Evolutionary conservation across 2,888 invertebrate genomes (phyloP).

Genomic region (Pollenia angustigena): DNA sequence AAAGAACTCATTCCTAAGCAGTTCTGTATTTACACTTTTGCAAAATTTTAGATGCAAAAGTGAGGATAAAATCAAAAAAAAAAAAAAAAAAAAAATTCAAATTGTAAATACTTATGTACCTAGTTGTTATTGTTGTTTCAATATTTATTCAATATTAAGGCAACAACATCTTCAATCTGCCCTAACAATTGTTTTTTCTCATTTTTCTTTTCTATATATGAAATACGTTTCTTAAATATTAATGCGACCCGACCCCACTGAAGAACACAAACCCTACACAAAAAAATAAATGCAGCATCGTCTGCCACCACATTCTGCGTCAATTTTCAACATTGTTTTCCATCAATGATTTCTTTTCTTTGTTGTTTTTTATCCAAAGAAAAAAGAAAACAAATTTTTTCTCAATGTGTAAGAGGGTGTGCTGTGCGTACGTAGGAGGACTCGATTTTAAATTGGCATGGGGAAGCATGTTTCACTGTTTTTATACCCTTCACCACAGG

Average conservation of each 20-base stretch:
- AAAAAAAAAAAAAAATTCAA: constrained; percentile 15
- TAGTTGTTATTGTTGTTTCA: constrained; percentile 6
- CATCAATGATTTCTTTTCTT: constrained; percentile 16
- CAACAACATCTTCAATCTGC: constrained; percentile 21
- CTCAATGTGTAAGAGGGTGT: background rate
- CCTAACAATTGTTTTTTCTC: background rate
- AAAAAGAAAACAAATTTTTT: constrained; percentile 29
- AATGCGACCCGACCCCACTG: constrained; percentile 26
- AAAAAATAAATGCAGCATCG: too few relatives aligned
- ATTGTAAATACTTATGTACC: background rate
- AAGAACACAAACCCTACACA: background rate
- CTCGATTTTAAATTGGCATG: too few relatives aligned
- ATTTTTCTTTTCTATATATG: background rate
- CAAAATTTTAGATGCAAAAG: background rate
- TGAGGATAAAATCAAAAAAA: background rate
- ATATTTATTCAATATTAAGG: constrained; percentile 32
- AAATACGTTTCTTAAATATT: constrained; percentile 56
- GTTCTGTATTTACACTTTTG: too few relatives aligned
- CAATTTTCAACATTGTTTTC: background rate
- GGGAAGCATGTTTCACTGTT: too few relatives aligned
- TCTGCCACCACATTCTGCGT: too few relatives aligned
- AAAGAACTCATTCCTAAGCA: too few relatives aligned
- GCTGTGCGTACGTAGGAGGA: too few relatives aligned
- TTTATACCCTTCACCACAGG: too few relatives aligned
- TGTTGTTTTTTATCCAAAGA: constrained; percentile 9